Conservation (phyloP, 2,797 vertebrate species). For the Eospalax fontanierii region DNA sequence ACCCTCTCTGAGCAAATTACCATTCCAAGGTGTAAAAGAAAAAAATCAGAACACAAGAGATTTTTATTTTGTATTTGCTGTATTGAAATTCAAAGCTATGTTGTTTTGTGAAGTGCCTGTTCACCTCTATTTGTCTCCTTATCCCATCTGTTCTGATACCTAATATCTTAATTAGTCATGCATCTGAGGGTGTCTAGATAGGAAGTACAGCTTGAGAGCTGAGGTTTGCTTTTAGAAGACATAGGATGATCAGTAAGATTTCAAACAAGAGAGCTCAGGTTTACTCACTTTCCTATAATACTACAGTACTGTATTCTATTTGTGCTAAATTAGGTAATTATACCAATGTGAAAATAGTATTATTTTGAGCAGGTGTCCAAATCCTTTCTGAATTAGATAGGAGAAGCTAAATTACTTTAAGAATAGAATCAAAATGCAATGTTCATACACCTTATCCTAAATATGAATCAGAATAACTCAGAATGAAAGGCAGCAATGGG, state of each 20-base stretch:
- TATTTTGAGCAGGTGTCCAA: background rate
- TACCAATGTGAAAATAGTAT: background rate
- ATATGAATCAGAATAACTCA: background rate
- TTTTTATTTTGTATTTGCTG: constrained; percentile 1
- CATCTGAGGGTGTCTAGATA: background rate
- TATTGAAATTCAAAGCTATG: background rate
- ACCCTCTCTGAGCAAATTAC: background rate
- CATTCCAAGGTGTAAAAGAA: background rate
- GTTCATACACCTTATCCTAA: background rate
- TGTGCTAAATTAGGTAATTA: background rate
- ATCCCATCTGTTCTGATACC: background rate
- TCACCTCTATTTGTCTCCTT: background rate
- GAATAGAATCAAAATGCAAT: background rate
- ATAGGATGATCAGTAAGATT: background rate
- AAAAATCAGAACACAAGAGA: background rate
- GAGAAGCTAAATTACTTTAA: background rate
- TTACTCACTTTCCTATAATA: background rate
- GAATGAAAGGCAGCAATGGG: background rate
- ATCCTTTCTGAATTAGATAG: constrained; percentile 50
- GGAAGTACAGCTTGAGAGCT: background rate
- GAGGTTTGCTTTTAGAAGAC: background rate
- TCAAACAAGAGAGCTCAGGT: background rate
- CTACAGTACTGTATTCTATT: background rate
- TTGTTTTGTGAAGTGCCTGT: background rate
- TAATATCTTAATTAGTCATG: background rate